Evolutionary conservation across 2,888 invertebrate species (phyloP).

Genomic region (Catocala nupta): DNA sequence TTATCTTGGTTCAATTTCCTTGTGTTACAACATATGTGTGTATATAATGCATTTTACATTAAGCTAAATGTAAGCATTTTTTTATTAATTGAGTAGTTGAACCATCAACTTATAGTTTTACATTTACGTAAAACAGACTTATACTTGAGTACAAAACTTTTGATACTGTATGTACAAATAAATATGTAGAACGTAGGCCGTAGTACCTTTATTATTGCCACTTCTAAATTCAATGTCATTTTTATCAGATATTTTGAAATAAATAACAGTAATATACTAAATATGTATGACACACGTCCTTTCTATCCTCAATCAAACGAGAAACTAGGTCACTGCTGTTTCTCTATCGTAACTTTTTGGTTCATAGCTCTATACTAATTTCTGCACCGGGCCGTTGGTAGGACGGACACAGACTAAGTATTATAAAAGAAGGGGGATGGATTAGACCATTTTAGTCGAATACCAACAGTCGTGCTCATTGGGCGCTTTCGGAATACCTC

Average conservation of each 20-base stretch:
- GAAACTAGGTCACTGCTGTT: conserved; percentile 10
- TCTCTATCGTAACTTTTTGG: conserved; percentile 14
- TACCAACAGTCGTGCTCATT: conserved; percentile 60
- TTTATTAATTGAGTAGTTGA: too few relatives aligned
- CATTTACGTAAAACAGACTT: not conserved
- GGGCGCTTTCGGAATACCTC: conserved; percentile 56
- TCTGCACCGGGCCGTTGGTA: conserved; percentile 48
- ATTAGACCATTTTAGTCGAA: conserved; percentile 63
- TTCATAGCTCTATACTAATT: conserved; percentile 37
- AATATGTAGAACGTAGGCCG: too few relatives aligned
- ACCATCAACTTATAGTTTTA: not conserved
- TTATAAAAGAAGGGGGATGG: conserved; percentile 69
- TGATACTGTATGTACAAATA: too few relatives aligned
- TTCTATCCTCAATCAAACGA: conserved; percentile 12
- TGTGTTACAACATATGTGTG: too few relatives aligned
- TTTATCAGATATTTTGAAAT: conserved; percentile 2
- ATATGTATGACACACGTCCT: conserved; percentile 14
- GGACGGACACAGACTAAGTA: conserved; percentile 57
- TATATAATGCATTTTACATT: too few relatives aligned
- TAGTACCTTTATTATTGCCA: not conserved
- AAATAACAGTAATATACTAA: conserved; percentile 8
- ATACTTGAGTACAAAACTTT: too few relatives aligned
- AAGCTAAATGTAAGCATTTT: too few relatives aligned
- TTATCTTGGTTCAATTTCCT: not conserved
- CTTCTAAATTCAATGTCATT: not conserved